Percentiles rank a stretch among this genome's conserved stretches.
Conservation (phyloP, 2,113 vertebrate species). For the Spea multiplicata region DNA sequence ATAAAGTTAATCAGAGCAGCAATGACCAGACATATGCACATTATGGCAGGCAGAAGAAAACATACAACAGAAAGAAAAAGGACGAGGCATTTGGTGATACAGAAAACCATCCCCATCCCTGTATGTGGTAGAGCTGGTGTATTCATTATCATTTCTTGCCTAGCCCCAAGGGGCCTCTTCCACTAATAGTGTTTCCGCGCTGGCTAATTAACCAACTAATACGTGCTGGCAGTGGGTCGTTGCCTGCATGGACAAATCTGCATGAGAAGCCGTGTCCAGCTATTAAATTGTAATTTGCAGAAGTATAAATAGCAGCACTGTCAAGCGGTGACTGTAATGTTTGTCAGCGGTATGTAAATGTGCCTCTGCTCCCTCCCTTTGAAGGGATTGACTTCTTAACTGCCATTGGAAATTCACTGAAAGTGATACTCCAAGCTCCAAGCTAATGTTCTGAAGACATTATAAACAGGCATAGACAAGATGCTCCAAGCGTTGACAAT, state of each 20-base stretch:
- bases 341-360: neutral
- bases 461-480: no score
- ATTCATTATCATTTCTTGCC: conserved; percentile 10
- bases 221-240: conserved; percentile 55
- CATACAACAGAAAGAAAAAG: neutral
- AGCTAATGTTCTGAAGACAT: no score
- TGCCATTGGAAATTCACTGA: neutral
- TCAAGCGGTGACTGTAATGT: conserved; percentile 24
- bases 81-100: neutral
- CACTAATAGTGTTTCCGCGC: conserved; percentile 61
- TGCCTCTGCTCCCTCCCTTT: conserved; percentile 35
- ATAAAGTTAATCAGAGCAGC: no score
- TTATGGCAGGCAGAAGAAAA: neutral
- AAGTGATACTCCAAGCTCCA: no score
- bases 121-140: conserved; percentile 1
- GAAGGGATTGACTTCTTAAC: conserved; percentile 19
- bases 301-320: conserved; percentile 50
- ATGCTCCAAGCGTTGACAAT: no score
- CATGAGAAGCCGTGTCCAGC: conserved; percentile 54
- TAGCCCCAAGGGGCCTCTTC: conserved; percentile 45
- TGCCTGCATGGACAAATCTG: conserved; percentile 56
- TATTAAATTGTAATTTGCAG: conserved; percentile 60
- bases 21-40: no score
- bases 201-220: conserved; percentile 62
- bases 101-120: neutral